A percentile compares a stretch with the other conserved stretches of the same genome.
Conservation (phyloP, 2,797 vertebrate genomes). For the Numenius phaeopus region DNA sequence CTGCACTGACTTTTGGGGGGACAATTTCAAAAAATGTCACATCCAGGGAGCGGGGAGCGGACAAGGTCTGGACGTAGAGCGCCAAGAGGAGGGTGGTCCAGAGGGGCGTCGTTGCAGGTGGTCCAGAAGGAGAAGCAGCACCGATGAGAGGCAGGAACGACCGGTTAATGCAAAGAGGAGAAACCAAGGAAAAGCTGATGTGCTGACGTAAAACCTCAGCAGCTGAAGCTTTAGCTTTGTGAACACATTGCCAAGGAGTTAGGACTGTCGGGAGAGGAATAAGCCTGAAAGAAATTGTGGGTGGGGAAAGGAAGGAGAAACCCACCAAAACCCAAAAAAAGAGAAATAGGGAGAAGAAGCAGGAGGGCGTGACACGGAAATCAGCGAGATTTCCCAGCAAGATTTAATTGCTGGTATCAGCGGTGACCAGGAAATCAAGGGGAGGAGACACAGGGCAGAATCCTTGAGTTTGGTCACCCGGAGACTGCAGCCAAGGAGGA, state of each 20-base stretch:
- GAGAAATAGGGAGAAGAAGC: background rate
- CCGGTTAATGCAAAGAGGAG: background rate
- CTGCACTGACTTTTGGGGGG: background rate
- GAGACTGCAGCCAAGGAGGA: background rate
- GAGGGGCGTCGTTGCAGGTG: background rate
- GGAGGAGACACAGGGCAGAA: background rate
- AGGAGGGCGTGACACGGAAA: background rate
- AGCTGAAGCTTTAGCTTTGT: background rate
- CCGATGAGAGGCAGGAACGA: too few species aligned
- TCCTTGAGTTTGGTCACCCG: background rate
- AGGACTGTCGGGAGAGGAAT: background rate
- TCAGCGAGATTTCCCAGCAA: background rate
- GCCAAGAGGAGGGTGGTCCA: background rate
- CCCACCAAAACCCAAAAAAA: background rate
- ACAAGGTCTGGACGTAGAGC: background rate
- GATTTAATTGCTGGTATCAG: background rate
- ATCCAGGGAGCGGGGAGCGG: rapidly evolving
- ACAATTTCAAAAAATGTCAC: background rate
- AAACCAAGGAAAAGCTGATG: background rate
- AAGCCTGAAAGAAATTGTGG: background rate
- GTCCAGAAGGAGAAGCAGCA: background rate
- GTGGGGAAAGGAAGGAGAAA: background rate
- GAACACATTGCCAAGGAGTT: background rate
- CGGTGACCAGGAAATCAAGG: background rate
- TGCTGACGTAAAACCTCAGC: background rate